Evolutionary conservation across 1,140 invertebrate genomes (phyloP).

Genomic region (Colletes latitarsis): DNA sequence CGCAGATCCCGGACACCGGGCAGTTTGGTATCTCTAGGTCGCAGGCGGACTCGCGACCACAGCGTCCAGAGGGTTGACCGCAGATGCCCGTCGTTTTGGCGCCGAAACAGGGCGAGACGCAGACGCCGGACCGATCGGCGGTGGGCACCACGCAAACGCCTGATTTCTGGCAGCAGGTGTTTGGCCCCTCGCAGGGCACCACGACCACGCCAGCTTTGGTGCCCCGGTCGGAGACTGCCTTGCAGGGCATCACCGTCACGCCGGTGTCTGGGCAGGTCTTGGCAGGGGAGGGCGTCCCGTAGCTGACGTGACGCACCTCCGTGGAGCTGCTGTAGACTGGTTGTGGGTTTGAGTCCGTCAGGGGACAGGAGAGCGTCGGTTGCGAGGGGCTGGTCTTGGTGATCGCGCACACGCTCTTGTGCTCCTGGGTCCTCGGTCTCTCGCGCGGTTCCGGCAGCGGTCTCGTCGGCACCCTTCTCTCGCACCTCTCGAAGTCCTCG

Average conservation of each 20-base stretch:
- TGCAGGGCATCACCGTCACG: constrained; percentile 74
- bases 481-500: constrained; percentile 67
- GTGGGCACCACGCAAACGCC: constrained; percentile 75
- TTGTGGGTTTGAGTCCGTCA: constrained; percentile 60
- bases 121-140: constrained; percentile 72
- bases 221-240: constrained; percentile 70
- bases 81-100: constrained; percentile 59
- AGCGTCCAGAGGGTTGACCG: constrained; percentile 67
- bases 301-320: constrained; percentile 74
- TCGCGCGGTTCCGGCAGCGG: constrained; percentile 16
- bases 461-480: constrained; percentile 43
- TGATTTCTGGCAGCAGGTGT: constrained; percentile 59
- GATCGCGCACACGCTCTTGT: constrained; percentile 67
- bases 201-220: constrained; percentile 75
- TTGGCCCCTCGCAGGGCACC: constrained; percentile 72
- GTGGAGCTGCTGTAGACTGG: constrained; percentile 64
- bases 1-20: constrained; percentile 66
- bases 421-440: neutral
- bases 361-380: constrained; percentile 69
- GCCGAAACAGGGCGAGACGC: constrained; percentile 75
- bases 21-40: constrained; percentile 67
- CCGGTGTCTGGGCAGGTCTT: constrained; percentile 74
- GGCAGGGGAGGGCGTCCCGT: constrained; percentile 57
- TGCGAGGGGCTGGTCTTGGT: constrained; percentile 55
- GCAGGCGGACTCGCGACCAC: constrained; percentile 69